Evolutionary conservation across 1,140 invertebrate species (phyloP), one percentile per base, ranked within the genome.

Genomic region (Pseudomyrmex dendroicus): DNA sequence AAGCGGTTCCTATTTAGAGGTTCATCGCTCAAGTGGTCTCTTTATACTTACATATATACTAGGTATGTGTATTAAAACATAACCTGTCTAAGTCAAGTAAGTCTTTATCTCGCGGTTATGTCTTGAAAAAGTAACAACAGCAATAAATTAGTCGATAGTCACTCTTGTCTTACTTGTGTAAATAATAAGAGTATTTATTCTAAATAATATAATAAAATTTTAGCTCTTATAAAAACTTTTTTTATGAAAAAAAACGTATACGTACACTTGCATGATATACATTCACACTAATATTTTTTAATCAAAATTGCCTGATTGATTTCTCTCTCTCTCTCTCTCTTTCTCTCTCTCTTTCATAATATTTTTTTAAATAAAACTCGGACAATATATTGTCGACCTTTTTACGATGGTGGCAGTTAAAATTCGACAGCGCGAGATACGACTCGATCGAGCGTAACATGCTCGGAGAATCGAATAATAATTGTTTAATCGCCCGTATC

Each of bases 401-500:
- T 25, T 80, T 25, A 44, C 76, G 44, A 70, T 70, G 52, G 76
- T 56, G 56, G 66, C 70, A 70, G 46, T 70, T 35, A 66, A 80
- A 80, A 44, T 70, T 80, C 66, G 54, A 72, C 66, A 80, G 44
- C 54, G 56, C 66, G 54, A 78, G 44, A 66, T 56, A 67, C 62
- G 25, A 46, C 12, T 67, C 76, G 48, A 35, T 70, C 54, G n/a
- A 86, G 83, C 83, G 83, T 86, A 76, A 89, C 62, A 63, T 59
- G 50, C 17, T 66, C 80, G 56, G 25, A 68, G 72, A 86, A 87
- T 89, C 86, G 89, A 89, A 86, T 91, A 90, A 90, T 91, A 91
- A 91, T 91, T 86, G 89, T 84, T 90, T 91, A 91, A 90, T 91
- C 89, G 90, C 15, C 87, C 85, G 87, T 90, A 77, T 87, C 87